Percentiles rank a stretch among this genome's conserved stretches.
phyloP scores from a whole-genome alignment of 2,113 vertebrate genomes.

The Albula goreensis region DNA sequence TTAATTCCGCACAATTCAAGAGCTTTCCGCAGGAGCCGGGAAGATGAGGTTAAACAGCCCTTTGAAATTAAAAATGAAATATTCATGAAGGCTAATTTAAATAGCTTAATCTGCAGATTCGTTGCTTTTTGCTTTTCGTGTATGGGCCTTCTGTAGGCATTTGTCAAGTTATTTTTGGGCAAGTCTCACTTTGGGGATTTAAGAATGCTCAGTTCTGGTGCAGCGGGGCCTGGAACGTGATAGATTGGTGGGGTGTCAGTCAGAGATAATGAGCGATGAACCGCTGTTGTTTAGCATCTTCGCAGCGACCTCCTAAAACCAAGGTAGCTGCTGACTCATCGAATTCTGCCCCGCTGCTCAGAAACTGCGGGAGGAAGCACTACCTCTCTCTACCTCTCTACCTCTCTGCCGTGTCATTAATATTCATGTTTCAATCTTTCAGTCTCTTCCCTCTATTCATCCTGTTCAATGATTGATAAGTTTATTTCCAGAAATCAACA shows the following conservation, averaged over 20 bases:
- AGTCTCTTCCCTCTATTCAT: too few species aligned
- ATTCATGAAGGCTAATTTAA: conserved; percentile 65
- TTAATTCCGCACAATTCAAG: conserved; percentile 36
- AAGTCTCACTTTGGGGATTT: conserved; percentile 45
- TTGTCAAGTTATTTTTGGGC: conserved; percentile 44
- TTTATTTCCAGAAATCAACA: too few species aligned
- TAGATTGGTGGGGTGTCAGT: conserved; percentile 33
- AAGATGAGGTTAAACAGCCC: conserved; percentile 57
- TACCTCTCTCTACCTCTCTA: too few species aligned
- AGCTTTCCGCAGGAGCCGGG: conserved; percentile 18
- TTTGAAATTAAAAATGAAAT: conserved; percentile 61
- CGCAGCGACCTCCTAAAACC: too few species aligned
- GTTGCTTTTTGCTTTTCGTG: conserved; percentile 29
- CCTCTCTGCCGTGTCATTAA: too few species aligned
- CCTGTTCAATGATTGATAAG: too few species aligned
- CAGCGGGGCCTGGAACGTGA: conserved; percentile 40
- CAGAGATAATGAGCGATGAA: conserved; percentile 30
- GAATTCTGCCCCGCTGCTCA: too few species aligned
- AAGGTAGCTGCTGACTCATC: too few species aligned
- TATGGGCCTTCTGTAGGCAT: conserved; percentile 44
- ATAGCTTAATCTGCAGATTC: conserved; percentile 59
- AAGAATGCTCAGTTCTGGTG: conserved; percentile 41
- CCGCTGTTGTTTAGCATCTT: too few species aligned
- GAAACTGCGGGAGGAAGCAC: too few species aligned
- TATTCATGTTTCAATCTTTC: too few species aligned